phyloP scores from a whole-genome alignment of 2,113 vertebrate genomes.

The Corythaeola cristata region DNA sequence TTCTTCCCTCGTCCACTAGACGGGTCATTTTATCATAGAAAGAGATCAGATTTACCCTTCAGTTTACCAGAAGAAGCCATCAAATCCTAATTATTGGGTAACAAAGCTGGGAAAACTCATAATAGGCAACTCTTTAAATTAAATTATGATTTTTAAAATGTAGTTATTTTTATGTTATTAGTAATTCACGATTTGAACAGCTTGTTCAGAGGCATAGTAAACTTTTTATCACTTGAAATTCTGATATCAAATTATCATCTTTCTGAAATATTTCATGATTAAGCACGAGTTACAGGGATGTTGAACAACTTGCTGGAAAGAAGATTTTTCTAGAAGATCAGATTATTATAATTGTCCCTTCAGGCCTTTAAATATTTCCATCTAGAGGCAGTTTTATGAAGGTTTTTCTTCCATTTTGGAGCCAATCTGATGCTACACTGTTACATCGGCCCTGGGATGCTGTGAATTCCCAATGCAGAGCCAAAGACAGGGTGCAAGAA shows the following conservation, averaged over 20 bases:
- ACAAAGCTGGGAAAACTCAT: not conserved
- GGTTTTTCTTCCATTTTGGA: not conserved
- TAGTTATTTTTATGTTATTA: not conserved
- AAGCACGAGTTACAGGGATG: not conserved
- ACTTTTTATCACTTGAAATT: not conserved
- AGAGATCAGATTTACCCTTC: no score
- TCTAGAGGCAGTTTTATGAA: not conserved
- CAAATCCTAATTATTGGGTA: not conserved
- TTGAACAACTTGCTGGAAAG: not conserved
- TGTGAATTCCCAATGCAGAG: not conserved
- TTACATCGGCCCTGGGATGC: not conserved
- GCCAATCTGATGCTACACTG: not conserved
- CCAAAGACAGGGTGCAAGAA: not conserved
- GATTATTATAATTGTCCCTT: not conserved
- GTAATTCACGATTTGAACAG: not conserved
- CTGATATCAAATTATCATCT: not conserved
- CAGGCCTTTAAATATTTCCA: not conserved
- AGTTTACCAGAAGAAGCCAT: not conserved
- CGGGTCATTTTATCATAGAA: no score
- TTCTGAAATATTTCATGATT: not conserved
- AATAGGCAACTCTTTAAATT: not conserved
- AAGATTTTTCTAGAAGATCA: not conserved
- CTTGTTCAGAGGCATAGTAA: not conserved
- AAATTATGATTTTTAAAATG: not conserved
- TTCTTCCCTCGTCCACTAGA: no score